Percentiles rank a stretch among this genome's conserved stretches.
Evolutionary conservation across 2,797 vertebrate species (phyloP).

Genomic region (Etheostoma perlongum): DNA sequence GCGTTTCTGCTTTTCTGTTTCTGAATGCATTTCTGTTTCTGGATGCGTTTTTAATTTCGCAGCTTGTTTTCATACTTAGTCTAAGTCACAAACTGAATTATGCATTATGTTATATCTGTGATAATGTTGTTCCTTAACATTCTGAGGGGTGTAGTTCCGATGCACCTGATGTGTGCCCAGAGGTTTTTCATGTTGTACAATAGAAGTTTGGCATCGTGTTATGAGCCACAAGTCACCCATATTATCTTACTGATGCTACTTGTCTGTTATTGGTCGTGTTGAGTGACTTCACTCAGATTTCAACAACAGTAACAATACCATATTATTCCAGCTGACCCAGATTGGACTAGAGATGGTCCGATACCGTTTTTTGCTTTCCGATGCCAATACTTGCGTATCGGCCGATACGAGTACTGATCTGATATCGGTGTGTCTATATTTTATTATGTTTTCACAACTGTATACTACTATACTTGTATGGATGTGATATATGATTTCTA

Average conservation of each 20-base stretch:
- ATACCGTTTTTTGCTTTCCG: no score
- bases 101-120: background rate
- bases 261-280: slow-evolving; percentile 9
- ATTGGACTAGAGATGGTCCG: background rate
- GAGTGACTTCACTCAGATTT: slow-evolving; percentile 20
- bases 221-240: background rate
- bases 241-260: background rate
- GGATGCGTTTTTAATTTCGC: background rate
- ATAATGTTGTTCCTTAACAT: background rate
- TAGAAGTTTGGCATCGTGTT: background rate
- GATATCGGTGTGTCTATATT: no score
- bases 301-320: slow-evolving; percentile 19
- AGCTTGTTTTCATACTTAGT: background rate
- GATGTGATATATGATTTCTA: no score
- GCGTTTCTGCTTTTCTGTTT: background rate
- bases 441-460: no score
- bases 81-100: background rate
- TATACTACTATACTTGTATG: no score
- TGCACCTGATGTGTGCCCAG: background rate
- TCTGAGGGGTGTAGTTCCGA: background rate
- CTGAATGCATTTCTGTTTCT: no score
- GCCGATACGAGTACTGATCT: no score
- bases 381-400: no score
- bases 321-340: slow-evolving; percentile 44
- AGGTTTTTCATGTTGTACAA: background rate